phyloP scores from a whole-genome alignment of 2,797 vertebrate species.

The Onychomys torridus region DNA sequence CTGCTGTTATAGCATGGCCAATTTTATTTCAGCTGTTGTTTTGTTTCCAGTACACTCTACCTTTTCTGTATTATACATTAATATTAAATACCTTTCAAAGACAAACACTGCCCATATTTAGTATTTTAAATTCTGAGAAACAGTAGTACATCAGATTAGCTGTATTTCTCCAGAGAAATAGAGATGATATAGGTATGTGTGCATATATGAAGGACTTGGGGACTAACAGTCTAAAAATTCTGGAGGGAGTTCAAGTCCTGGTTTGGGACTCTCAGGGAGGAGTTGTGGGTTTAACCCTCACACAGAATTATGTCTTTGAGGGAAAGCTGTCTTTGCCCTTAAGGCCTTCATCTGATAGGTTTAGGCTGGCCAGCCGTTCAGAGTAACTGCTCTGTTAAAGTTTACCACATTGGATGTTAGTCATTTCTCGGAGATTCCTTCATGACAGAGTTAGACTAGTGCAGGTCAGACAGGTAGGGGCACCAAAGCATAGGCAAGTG shows the following conservation, averaged over 20 bases:
- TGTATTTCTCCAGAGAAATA: constrained; percentile 28
- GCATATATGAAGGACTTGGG: neutral
- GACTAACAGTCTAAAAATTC: neutral
- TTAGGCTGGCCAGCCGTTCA: neutral
- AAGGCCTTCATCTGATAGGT: neutral
- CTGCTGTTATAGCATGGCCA: neutral
- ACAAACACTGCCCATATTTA: neutral
- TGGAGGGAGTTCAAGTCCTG: neutral
- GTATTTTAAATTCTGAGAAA: constrained; percentile 33
- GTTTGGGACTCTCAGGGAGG: neutral
- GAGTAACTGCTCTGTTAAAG: neutral
- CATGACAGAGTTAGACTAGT: neutral
- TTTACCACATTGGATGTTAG: neutral
- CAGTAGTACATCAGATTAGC: neutral
- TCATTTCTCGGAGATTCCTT: neutral
- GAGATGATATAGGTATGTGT: neutral
- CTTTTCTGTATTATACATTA: neutral
- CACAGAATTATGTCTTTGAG: neutral
- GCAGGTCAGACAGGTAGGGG: neutral
- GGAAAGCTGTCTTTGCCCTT: neutral
- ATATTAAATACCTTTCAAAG: neutral
- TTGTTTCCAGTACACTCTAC: neutral
- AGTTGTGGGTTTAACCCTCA: neutral
- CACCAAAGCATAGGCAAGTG: neutral
- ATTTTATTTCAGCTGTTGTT: constrained; percentile 52